Evolutionary conservation across 2,797 vertebrate genomes (phyloP).

Genomic region (Girardinus metallicus): DNA sequence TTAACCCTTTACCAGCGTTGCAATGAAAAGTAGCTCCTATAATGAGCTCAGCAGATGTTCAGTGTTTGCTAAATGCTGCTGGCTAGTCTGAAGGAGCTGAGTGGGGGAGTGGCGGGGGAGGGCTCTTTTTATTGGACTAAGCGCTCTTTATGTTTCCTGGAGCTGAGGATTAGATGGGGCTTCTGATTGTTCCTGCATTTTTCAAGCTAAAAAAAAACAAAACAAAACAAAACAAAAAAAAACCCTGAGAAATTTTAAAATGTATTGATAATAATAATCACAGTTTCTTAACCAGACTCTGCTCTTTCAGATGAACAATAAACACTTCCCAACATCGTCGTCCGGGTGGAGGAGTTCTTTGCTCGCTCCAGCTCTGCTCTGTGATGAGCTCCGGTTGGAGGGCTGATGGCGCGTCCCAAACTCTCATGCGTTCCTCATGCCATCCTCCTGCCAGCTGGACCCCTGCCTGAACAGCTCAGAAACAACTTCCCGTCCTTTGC

Average conservation of each 20-base stretch:
- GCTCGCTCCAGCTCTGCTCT: constrained; percentile 26
- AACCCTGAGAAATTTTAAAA: not conserved
- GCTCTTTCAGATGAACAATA: not conserved
- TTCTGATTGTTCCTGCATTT: not conserved
- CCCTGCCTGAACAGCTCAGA: constrained; percentile 37
- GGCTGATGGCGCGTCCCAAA: constrained; percentile 39
- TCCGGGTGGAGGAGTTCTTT: constrained; percentile 29
- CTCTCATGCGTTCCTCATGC: constrained; percentile 50
- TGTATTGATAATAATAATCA: constrained; percentile 1
- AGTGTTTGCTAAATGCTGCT: too few species aligned
- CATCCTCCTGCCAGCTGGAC: constrained; percentile 57
- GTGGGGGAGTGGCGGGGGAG: too few species aligned
- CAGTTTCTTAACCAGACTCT: constrained; percentile 7
- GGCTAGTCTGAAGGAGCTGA: too few species aligned
- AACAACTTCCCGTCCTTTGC: constrained; percentile 45
- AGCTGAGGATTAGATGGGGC: not conserved
- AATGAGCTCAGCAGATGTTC: too few species aligned
- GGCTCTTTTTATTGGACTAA: not conserved
- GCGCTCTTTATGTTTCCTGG: not conserved
- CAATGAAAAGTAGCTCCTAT: too few species aligned
- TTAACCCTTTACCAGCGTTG: too few species aligned
- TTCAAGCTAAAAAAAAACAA: not conserved
- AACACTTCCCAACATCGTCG: not conserved
- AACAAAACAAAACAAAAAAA: too few species aligned
- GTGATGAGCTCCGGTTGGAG: constrained; percentile 31